Base-by-base conservation (phyloP, 2,888 invertebrate genomes). In the Atethmia centrago region DNA sequence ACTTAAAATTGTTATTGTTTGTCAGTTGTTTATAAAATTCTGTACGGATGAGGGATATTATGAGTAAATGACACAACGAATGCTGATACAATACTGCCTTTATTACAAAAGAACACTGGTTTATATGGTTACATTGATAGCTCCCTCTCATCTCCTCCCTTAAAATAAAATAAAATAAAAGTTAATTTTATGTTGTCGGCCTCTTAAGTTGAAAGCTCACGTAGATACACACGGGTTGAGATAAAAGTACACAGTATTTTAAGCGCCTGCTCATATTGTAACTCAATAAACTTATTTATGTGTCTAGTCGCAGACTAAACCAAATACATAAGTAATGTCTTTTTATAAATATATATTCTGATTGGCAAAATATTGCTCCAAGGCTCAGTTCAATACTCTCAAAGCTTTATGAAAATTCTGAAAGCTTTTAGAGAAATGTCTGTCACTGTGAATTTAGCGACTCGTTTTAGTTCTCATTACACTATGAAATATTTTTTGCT, bases 251-350 rank as follows among this genome's bases (percentile, higher is more conserved):
- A 47, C 25, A 25, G 28, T 36, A 45, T 21, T 14, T 8, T 59
- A 40, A 66, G 56, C 68, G 62, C 61, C 65, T 72, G 28, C 49
- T 72, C 62, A 55, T 63, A 51, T 40, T 16, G 31, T 51, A 49
- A 61, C 65, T 28, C 65, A 69, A 77, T 71, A 72, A 28, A 77
- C 47, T n/a, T 62, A 64, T 28, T 9, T 31, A 19, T 51, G 25
- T 53, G 31, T 63, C 64, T 68, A 45, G 51, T 56, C 71, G 47
- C 40, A 80, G 71, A 80, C 68, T 64, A 53, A 40, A 61, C 36
- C 49, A 56, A 76, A 76, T 80, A 76, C 69, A 63, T 74, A 58
- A 74, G 63, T 80, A 75, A 79, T 78, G 40, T 28, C 28, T 19
- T 64, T 58, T 76, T 70, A 19, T 71, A 62, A 53, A 64, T 49